A percentile compares a stretch with the other conserved stretches of the same genome.
phyloP scores from a whole-genome alignment of 2,888 invertebrate species.

The Acronicta leporina region DNA sequence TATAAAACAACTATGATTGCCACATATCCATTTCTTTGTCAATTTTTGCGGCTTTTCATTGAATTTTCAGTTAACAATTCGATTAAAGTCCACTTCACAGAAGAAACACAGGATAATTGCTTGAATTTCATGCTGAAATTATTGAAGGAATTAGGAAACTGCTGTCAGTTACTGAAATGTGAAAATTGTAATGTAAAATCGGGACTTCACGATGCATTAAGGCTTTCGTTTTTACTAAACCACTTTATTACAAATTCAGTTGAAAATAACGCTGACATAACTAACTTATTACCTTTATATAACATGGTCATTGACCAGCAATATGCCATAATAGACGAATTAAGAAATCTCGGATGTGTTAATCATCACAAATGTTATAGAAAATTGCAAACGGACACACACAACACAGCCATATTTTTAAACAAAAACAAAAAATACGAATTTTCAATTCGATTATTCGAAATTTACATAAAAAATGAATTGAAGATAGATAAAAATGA shows the following conservation, averaged over 20 bases:
- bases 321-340: conserved; percentile 64
- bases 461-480: conserved; percentile 74
- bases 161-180: conserved; percentile 75
- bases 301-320: conserved; percentile 64
- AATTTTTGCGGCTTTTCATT: conserved; percentile 73
- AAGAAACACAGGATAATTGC: conserved; percentile 61
- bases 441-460: conserved; percentile 74
- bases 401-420: conserved; percentile 77
- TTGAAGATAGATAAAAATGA: conserved; percentile 56
- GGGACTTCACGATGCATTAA: conserved; percentile 75
- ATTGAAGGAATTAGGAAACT: conserved; percentile 61
- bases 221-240: conserved; percentile 73
- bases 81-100: conserved; percentile 51
- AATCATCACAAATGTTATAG: conserved; percentile 73
- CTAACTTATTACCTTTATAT: conserved; percentile 56
- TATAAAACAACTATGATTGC: conserved; percentile 62
- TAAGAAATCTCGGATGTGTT: conserved; percentile 65
- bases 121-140: conserved; percentile 70
- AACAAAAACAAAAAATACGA: conserved; percentile 71
- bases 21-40: conserved; percentile 75
- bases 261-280: conserved; percentile 57
- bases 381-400: conserved; percentile 77
- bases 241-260: conserved; percentile 65
- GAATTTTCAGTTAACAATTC: conserved; percentile 63
- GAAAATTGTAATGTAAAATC: conserved; percentile 73